Base-by-base conservation (phyloP, 1,140 invertebrate species). In the Aphelenchoides fujianensis region DNA sequence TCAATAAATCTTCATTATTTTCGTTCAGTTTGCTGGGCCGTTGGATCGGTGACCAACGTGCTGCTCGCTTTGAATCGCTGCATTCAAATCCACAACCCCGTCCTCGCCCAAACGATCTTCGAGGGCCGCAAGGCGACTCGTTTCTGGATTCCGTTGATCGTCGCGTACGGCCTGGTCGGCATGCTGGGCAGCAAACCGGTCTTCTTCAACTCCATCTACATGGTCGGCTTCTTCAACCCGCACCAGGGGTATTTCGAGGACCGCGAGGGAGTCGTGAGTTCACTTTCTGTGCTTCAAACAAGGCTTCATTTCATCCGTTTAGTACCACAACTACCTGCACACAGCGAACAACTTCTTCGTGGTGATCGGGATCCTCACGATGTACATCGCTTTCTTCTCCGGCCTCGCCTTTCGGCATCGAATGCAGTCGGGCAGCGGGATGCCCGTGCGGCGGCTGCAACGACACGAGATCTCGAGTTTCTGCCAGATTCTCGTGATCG, bases 191-290 rank as follows among this genome's bases (percentile, higher is more conserved):
- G 27, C 28, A 59, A 59, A 23, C 63, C 63, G 12, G 32, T 66
- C 3, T 36, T 66, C 3, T 66, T 66, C 31, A 66, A 1, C 31
- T 37, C 63, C 2, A 34, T 36, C n/a, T 55, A 66, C 36, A 36
- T 36, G 31, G 32, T 34, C n/a, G 31, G 63, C 9, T 66, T 66
- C 32, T 66, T 66, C 7, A 66, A 66, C 31, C 63, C 63, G n/a
- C 32, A 66, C 53, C 12, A 36, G 32, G 63, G 63, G n/a, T 66
- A 66, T 66, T 66, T 66, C 7, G 27, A 30, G 34, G 63, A 66
- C 34, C 1, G 1, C 36, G 32, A 66, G 12, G 3, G 34, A 66
- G 1, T 1, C 28, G 63, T 66, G 53, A 63, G 63, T 2, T 16
- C 16, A 12, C 1, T 31, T 66, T 32, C 1, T 30, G 55, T 5